Conservation (phyloP, 2,113 vertebrate genomes). For the Pardalotus punctatus region DNA sequence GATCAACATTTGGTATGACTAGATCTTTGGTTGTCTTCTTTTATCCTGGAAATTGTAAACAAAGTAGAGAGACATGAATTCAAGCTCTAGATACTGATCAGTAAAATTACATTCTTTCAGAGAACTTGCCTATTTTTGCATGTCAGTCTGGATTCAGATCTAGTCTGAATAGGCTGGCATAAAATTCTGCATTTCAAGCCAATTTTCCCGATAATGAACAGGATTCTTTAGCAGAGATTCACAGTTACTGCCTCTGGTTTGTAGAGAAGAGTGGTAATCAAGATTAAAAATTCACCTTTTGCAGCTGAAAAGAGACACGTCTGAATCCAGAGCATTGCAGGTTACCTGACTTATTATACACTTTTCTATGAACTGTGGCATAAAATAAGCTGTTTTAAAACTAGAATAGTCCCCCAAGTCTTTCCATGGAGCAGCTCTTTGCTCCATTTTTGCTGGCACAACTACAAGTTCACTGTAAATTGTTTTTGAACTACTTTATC, state of each 20-base stretch:
- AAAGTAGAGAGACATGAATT: not conserved
- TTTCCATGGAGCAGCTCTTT: not conserved
- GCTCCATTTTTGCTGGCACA: not conserved
- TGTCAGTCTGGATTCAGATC: not conserved
- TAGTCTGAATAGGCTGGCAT: not conserved
- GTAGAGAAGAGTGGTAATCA: not conserved
- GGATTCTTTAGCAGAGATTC: not conserved
- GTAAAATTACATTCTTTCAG: not conserved
- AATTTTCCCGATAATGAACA: not conserved
- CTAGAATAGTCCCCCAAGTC: not conserved
- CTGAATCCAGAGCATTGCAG: not conserved
- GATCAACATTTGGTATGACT: not conserved
- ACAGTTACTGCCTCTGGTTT: not conserved
- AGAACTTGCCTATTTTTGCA: not conserved
- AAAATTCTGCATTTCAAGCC: not conserved
- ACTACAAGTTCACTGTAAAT: not conserved
- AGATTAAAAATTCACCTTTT: not conserved
- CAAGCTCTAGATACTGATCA: not conserved
- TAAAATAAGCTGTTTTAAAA: not conserved
- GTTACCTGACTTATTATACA: not conserved
- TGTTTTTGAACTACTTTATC: not conserved
- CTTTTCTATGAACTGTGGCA: not conserved
- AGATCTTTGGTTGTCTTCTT: not conserved
- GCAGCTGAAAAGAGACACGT: fast-evolving
- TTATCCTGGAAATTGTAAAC: not conserved